These are phyloP conservation scores for Lottia scabra DNA, from an alignment of 2,888 invertebrate genomes.

Conservation along the genomic window DNA sequence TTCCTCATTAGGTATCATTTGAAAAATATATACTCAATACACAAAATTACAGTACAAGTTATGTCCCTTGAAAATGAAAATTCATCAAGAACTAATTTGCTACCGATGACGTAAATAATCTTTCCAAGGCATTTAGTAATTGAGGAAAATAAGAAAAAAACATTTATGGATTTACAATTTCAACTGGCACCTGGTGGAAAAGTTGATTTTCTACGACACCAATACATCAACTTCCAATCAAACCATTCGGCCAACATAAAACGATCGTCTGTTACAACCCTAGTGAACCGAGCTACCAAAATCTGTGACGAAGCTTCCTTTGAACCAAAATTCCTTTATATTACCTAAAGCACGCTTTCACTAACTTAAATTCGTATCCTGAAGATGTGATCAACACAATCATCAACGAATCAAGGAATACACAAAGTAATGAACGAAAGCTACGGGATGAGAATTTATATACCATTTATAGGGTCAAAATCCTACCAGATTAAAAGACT, in stretches of 20 bases:
- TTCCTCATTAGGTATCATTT: no score
- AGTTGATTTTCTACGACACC: no score
- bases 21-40: no score
- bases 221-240: neutral
- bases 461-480: neutral
- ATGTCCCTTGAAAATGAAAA: no score
- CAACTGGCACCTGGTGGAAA: no score
- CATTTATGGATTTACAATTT: no score
- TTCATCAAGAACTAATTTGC: no score
- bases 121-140: no score
- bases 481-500: slow-evolving; percentile 1
- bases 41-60: no score
- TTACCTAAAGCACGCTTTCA: neutral
- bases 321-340: neutral
- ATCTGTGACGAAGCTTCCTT: neutral
- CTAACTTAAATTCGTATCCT: neutral
- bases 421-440: neutral
- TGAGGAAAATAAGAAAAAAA: no score
- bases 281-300: neutral
- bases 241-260: neutral
- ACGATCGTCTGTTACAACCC: neutral
- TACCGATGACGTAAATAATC: no score
- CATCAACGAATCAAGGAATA: neutral
- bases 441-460: neutral
- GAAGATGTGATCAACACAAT: neutral